phyloP scores from a whole-genome alignment of 2,113 vertebrate genomes.

The Tragelaphus buxtoni region DNA sequence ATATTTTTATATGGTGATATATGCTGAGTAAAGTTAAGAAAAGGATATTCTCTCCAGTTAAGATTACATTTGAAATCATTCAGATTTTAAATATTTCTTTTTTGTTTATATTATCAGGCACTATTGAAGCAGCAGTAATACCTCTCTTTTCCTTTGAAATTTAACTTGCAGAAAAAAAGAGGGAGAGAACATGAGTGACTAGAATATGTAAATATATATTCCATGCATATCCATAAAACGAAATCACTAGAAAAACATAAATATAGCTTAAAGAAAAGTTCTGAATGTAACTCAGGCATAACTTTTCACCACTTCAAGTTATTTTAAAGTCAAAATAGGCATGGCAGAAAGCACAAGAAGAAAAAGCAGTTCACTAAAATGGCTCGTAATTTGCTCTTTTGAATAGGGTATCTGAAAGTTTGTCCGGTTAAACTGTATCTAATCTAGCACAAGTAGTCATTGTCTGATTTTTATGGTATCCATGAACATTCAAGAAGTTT shows the following conservation, averaged over 20 bases:
- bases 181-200: neutral
- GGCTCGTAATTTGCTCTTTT: neutral
- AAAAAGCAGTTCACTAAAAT: slow-evolving; percentile 19
- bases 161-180: neutral
- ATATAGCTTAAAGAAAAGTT: slow-evolving; percentile 41
- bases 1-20: neutral
- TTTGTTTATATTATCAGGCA: neutral
- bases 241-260: slow-evolving; percentile 59
- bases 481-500: slow-evolving; percentile 74
- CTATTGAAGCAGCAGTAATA: neutral
- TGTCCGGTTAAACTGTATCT: slow-evolving; percentile 45
- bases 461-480: slow-evolving; percentile 79
- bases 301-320: slow-evolving; percentile 31
- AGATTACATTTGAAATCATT: neutral
- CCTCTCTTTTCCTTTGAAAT: neutral
- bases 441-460: slow-evolving; percentile 80
- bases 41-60: neutral
- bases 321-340: slow-evolving; percentile 62
- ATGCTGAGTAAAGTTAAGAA: neutral
- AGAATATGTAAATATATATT: neutral
- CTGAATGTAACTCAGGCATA: neutral
- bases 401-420: slow-evolving; percentile 45
- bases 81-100: neutral
- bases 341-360: slow-evolving; percentile 13
- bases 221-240: slow-evolving; percentile 25